Conservation (phyloP, 2,888 invertebrate species). For the Thysanoteuthis rhombus region DNA sequence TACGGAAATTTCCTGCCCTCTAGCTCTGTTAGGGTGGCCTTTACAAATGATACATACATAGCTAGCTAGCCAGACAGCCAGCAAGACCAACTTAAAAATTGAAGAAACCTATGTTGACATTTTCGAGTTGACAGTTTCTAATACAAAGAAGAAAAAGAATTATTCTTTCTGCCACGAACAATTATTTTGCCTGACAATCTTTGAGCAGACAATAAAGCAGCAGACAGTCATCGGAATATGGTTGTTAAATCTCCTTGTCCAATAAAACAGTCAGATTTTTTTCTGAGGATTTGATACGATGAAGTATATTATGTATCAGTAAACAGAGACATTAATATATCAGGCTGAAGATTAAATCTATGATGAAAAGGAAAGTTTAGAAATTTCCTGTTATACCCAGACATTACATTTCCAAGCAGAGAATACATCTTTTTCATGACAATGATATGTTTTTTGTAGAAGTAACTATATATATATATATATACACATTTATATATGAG, state of each 20-base stretch:
- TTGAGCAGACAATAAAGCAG: neutral
- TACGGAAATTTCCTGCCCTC: too few species aligned
- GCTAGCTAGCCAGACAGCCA: too few species aligned
- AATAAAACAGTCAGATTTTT: neutral
- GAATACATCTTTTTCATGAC: neutral
- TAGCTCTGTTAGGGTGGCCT: too few species aligned
- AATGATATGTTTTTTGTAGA: neutral
- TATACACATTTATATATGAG: neutral
- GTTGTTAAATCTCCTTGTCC: neutral
- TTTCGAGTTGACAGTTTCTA: too few species aligned
- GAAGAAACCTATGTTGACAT: too few species aligned
- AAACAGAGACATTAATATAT: neutral
- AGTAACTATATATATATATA: neutral
- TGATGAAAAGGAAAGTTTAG: constrained; percentile 1
- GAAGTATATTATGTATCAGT: neutral
- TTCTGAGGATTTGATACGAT: neutral
- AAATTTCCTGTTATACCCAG: neutral
- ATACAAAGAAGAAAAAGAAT: neutral
- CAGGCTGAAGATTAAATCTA: neutral
- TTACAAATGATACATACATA: too few species aligned
- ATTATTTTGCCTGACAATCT: constrained; percentile 12
- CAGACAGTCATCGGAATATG: neutral
- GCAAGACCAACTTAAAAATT: too few species aligned
- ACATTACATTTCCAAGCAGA: neutral
- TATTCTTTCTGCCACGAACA: neutral